Evolutionary conservation across 2,797 vertebrate species (phyloP).

Genomic region (Gephyroberyx darwinii): DNA sequence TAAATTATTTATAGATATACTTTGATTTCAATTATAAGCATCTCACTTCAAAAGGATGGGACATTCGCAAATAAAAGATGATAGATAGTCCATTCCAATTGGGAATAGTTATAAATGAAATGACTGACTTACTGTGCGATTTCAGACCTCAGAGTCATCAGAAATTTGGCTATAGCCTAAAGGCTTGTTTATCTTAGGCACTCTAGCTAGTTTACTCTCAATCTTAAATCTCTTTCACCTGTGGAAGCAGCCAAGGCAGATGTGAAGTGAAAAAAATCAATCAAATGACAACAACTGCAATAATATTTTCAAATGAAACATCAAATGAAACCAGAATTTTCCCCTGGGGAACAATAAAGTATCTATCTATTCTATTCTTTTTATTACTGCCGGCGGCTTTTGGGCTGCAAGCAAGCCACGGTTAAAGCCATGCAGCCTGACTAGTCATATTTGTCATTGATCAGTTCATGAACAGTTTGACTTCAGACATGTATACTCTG

Average conservation of each 20-base stretch:
- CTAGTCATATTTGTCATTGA: not conserved
- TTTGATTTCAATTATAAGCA: constrained; percentile 55
- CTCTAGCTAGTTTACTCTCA: constrained; percentile 10
- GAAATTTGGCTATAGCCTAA: not conserved
- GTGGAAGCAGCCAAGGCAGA: not conserved
- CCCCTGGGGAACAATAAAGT: too few relatives aligned
- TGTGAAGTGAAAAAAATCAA: not conserved
- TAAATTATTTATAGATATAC: constrained; percentile 67
- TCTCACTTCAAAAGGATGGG: constrained; percentile 47
- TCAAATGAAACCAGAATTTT: too few relatives aligned
- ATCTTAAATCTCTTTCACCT: not conserved
- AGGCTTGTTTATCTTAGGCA: not conserved
- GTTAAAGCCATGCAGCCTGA: not conserved
- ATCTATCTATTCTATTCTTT: too few relatives aligned
- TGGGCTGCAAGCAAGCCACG: not conserved
- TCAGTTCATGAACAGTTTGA: not conserved
- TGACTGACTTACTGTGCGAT: not conserved
- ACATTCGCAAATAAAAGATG: constrained; percentile 21
- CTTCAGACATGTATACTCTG: too few relatives aligned
- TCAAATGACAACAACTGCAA: not conserved
- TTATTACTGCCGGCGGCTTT: not conserved
- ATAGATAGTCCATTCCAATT: constrained; percentile 8
- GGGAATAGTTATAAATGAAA: not conserved
- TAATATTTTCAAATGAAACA: not conserved
- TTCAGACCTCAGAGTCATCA: not conserved